These are phyloP conservation scores for Dendroctonus valens DNA, from an alignment of 1,140 invertebrate species.

Conservation along the genomic window DNA sequence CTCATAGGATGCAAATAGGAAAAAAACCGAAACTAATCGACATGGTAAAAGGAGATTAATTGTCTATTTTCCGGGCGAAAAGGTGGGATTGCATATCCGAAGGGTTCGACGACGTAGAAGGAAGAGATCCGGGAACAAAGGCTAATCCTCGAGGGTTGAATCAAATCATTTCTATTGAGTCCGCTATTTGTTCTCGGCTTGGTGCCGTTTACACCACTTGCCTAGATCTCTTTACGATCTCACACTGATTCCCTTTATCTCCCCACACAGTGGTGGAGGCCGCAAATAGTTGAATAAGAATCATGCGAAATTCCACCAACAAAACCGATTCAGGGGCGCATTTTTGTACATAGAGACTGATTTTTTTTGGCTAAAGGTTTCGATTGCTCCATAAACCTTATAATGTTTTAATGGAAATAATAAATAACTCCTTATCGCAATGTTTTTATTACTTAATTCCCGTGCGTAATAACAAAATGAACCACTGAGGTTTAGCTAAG, in stretches of 20 bases:
- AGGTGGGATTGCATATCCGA: conserved; percentile 23
- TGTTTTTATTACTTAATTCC: no score
- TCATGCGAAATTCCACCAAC: no score
- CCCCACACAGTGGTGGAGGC: conserved; percentile 22
- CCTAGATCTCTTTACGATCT: conserved; percentile 40
- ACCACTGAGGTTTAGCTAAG: no score
- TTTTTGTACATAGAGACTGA: no score
- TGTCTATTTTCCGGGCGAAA: conserved; percentile 12
- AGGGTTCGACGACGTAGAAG: conserved; percentile 34
- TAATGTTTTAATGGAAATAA: no score
- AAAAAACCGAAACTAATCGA: no score
- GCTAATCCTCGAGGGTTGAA: conserved; percentile 42
- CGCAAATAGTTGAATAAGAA: not conserved
- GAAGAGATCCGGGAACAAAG: conserved; percentile 38
- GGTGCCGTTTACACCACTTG: conserved; percentile 43
- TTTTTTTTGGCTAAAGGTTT: no score
- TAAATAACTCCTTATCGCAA: no score
- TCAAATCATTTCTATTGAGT: conserved; percentile 40
- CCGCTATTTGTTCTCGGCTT: conserved; percentile 44
- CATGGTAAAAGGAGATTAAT: conserved; percentile 10
- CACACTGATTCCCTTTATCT: conserved; percentile 41
- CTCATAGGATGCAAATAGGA: not conserved
- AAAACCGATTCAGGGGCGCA: no score
- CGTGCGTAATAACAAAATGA: no score
- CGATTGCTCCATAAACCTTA: no score